These are phyloP conservation scores for Drosophila prostipennis DNA, from an alignment of 2,888 invertebrate genomes.

Conservation along the genomic window DNA sequence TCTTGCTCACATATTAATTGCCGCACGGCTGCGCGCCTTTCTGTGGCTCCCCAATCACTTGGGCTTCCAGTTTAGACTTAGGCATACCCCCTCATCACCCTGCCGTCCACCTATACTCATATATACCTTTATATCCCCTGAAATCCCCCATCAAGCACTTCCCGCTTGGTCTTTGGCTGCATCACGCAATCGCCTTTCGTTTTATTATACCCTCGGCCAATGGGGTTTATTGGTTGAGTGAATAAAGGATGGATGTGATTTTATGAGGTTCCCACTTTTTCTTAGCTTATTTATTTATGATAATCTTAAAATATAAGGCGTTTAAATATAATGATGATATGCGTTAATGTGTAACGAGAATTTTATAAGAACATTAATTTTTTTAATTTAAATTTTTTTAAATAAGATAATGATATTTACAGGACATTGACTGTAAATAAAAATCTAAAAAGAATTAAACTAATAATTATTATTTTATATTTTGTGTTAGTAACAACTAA, in stretches of 20 bases:
- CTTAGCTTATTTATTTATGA: neutral
- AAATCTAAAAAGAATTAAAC: no score
- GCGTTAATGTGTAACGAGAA: no score
- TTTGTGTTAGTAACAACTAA: no score
- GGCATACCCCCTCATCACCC: neutral
- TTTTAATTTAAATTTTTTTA: no score
- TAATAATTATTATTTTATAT: no score
- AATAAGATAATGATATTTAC: no score
- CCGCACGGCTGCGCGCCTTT: constrained; percentile 80
- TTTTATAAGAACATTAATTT: no score
- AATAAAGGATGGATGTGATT: neutral
- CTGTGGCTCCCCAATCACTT: constrained; percentile 57
- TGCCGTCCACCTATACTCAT: no score
- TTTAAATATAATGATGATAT: neutral
- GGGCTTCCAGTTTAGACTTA: constrained; percentile 34
- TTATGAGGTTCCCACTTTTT: neutral
- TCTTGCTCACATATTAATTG: constrained; percentile 79
- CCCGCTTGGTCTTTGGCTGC: constrained; percentile 28
- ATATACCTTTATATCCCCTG: constrained; percentile 17
- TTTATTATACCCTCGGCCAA: constrained; percentile 23
- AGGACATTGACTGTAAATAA: no score
- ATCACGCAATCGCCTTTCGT: constrained; percentile 60
- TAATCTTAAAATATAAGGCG: no score
- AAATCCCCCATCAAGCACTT: constrained; percentile 15
- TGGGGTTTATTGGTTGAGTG: constrained; percentile 13